These are phyloP conservation scores for Netelia melanura DNA, from an alignment of 2,888 invertebrate genomes.

Conservation along the genomic window DNA sequence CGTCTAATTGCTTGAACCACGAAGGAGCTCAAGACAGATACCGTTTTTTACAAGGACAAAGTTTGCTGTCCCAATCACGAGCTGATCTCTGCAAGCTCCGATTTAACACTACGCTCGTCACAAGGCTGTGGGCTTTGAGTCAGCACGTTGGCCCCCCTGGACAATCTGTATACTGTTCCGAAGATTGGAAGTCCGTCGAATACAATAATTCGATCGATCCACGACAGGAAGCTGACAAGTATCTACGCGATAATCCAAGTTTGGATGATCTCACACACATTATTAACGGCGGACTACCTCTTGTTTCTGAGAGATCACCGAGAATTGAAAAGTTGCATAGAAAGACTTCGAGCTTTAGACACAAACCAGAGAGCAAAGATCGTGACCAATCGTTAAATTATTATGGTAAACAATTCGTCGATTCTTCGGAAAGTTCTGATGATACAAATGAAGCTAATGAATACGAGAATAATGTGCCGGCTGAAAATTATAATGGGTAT, in stretches of 20 bases:
- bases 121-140: constrained; percentile 89
- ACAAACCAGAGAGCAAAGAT: constrained; percentile 65
- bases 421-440: constrained; percentile 7
- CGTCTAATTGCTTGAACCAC: constrained; percentile 87
- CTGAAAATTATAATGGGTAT: constrained; percentile 67
- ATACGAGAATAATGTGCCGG: constrained; percentile 48
- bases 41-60: constrained; percentile 83
- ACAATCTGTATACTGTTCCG: constrained; percentile 89
- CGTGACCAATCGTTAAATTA: constrained; percentile 64
- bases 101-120: constrained; percentile 89
- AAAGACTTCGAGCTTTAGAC: constrained; percentile 63
- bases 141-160: constrained; percentile 90
- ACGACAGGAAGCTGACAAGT: constrained; percentile 84
- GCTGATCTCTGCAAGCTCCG: constrained; percentile 89
- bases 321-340: constrained; percentile 51
- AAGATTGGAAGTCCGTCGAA: constrained; percentile 82
- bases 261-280: constrained; percentile 73
- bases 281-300: constrained; percentile 65
- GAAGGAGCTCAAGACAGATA: constrained; percentile 86
- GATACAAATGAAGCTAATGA: constrained; percentile 11
- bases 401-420: constrained; percentile 54
- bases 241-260: constrained; percentile 83
- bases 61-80: constrained; percentile 75
- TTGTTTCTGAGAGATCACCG: constrained; percentile 76
- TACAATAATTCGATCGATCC: constrained; percentile 85